Evolutionary conservation across 1,140 invertebrate species (phyloP), one percentile per base, ranked within the genome.

Genomic region (Atta texana): DNA sequence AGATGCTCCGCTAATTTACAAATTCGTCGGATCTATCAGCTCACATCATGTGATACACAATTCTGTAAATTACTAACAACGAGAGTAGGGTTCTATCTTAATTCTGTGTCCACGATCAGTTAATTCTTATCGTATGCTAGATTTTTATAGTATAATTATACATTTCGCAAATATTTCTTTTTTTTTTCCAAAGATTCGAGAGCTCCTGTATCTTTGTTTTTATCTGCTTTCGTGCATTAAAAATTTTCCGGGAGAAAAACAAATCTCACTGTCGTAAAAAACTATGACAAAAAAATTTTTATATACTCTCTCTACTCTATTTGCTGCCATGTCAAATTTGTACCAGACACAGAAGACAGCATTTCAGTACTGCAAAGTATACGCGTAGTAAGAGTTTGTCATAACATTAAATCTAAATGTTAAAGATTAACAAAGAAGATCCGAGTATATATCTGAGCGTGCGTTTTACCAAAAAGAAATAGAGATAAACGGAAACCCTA

Each of bases 61-160:
- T 91, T 91, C 77, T 81, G 78, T 90, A 90, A 92, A 92, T 91
- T 85, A 64, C 91, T 93, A 93, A 93, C 90, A 93, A 93, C 88
- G 76, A 92, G 88, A 90, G 85, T 93, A 92, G 89, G 90, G 87
- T 92, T 86, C 87, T 86, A 88, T 86, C 81, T 91, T 93, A 92
- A 69, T 92, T 55, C 88, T 90, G 90, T 90, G 66, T 69, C 87
- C 87, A 90, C 81, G 88, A 92, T 90, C 87, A 91, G 63, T 92
- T 92, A 90, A 86, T 75, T 74, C 49, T 86, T 88, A 91, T 5
- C 39, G 24, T 82, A n/a, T 44, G 74, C 44, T 90, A 90, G 24
- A 68, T 78, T 86, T 86, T 86, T 72, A 82, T 76, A 90, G n/a
- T 39, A 90, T 86, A 88, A 86, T 76, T 85, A 78, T 75, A 87